Evolutionary conservation across 64 coral and sea anemone species (phyloP), one percentile per base, ranked within the genome.

Genomic region (Exaiptasia diaphana): DNA sequence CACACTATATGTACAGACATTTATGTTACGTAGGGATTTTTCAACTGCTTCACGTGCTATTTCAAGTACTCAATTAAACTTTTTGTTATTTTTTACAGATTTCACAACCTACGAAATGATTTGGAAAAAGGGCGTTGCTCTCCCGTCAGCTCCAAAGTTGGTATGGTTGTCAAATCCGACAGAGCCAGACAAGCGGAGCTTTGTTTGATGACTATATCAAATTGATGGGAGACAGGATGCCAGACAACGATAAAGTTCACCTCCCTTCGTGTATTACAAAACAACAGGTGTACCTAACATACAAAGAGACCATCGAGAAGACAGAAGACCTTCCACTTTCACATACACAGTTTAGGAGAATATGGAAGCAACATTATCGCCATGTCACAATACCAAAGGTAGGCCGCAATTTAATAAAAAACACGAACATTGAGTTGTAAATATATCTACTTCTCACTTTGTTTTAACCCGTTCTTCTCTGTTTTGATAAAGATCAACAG

Each of bases 361-460:
- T 69, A 41, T 69, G 65, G 65, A 20, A 18, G n/a, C 31, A 4
- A 12, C 38, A 36, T 34, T 69, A 38, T 22, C 31, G 38, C 22
- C 31, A 69, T 69, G 65, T 69, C 8, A 41, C 38, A 3, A 69
- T 37, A 69, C 30, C 30, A 38, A 69, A 67, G 63, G 63, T 67
- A 67, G 63, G 27, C 18, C 4, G 3, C 28, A 67, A 3, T 56
- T 20, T n/a, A n/a, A n/a, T n/a, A n/a, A n/a, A n/a, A n/a, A n/a
- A n/a, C n/a, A n/a, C n/a, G n/a, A n/a, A n/a, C n/a, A n/a, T n/a
- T n/a, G n/a, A n/a, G n/a, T n/a, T n/a, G n/a, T n/a, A n/a, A n/a
- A n/a, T n/a, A n/a, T n/a, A n/a, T n/a, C n/a, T n/a, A n/a, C n/a
- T n/a, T n/a, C n/a, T n/a, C n/a, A n/a, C n/a, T n/a, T n/a, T n/a